Conservation (phyloP, 1,140 invertebrate species). For the Drosophila miranda region DNA sequence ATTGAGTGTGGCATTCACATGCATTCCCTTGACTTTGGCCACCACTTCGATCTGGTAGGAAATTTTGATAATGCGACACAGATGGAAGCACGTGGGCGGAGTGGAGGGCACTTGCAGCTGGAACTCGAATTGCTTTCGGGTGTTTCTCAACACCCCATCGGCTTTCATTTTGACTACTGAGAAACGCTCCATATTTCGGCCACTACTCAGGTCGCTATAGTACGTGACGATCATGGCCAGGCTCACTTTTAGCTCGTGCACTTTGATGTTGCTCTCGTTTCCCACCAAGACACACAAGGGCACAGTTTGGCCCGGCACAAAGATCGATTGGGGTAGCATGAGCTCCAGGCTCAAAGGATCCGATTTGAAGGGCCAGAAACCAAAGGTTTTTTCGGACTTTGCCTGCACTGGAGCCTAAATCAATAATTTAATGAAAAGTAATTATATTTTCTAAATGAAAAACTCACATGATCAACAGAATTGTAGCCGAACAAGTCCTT, state of each 20-base stretch:
- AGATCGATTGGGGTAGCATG: conserved; percentile 67
- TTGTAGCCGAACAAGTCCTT: conserved; percentile 87
- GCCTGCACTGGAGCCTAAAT: conserved; percentile 32
- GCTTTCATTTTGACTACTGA: conserved; percentile 83
- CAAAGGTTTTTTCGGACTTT: conserved; percentile 64
- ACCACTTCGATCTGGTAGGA: conserved; percentile 86
- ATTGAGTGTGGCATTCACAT: conserved; percentile 83
- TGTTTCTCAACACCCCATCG: conserved; percentile 83
- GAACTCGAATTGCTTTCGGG: conserved; percentile 51
- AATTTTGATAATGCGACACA: conserved; percentile 88
- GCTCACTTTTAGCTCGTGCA: conserved; percentile 83
- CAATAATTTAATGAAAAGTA: not conserved
- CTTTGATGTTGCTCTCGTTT: conserved; percentile 83
- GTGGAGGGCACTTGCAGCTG: conserved; percentile 86
- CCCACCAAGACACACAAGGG: conserved; percentile 51
- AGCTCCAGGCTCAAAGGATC: conserved; percentile 56
- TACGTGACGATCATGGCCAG: conserved; percentile 82
- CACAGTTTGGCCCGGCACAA: conserved; percentile 68
- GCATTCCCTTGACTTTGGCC: conserved; percentile 78
- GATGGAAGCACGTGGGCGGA: conserved; percentile 87
- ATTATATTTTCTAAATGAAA: not conserved
- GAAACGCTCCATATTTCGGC: conserved; percentile 83
- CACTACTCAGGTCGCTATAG: conserved; percentile 82
- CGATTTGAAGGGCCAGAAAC: conserved; percentile 65
- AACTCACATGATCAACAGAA: conserved; percentile 46